A percentile compares a stretch with the other conserved stretches of the same genome.
Evolutionary conservation across 1,140 invertebrate genomes (phyloP).

Genomic region (Heterodera schachtii): DNA sequence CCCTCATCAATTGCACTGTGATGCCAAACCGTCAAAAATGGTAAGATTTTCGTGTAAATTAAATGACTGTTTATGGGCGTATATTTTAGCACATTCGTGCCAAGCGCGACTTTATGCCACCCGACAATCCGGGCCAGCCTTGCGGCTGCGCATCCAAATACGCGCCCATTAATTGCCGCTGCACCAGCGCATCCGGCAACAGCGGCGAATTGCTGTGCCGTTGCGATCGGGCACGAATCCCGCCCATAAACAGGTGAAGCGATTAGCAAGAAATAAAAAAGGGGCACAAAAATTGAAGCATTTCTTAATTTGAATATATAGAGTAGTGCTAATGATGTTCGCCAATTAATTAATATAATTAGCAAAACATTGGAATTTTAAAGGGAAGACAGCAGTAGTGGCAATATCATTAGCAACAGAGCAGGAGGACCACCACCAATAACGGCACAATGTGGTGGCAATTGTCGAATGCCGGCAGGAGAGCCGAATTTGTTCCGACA

Average conservation of each 20-base stretch:
- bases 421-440: neutral
- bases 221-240: conserved; percentile 21
- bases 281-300: too few relatives aligned
- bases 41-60: too few relatives aligned
- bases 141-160: conserved; percentile 29
- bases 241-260: neutral
- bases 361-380: too few relatives aligned
- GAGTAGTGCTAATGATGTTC: too few relatives aligned
- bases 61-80: too few relatives aligned
- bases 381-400: too few relatives aligned
- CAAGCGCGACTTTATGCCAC: conserved; percentile 9
- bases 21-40: neutral
- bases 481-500: neutral
- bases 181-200: conserved; percentile 10
- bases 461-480: neutral
- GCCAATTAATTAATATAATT: neutral
- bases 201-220: conserved; percentile 23
- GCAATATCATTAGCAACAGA: neutral
- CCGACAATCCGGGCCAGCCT: neutral
- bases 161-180: conserved; percentile 26
- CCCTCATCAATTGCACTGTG: neutral
- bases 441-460: neutral
- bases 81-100: neutral
- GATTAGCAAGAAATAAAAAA: neutral
- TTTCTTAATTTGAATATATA: too few relatives aligned